Base-by-base conservation (phyloP, 2,888 invertebrate genomes). In the Rotaria macrura region DNA sequence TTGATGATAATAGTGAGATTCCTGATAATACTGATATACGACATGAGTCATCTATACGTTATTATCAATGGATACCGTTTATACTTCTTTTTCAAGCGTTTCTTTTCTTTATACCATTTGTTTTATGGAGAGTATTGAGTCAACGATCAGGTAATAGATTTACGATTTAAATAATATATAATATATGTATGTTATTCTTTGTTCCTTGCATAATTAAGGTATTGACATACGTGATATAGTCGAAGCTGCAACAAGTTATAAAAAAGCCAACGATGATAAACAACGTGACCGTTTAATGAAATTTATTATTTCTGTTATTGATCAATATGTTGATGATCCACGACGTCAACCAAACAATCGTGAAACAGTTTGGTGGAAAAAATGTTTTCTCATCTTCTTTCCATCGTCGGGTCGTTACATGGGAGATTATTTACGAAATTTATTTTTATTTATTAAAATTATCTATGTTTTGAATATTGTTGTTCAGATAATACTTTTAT, bases 41-140 rank as follows among this genome's bases (percentile, higher is more conserved):
- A 2, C 55, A 74, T 43, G 79, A 85, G 10, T 57, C 65, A 12
- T 83, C 83, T 38, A 49, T 86, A 25, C 79, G 84, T 29, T 86
- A 86, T 57, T 86, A 86, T 83, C 86, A 86, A 85, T 86, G 86
- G 86, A 85, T 86, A 74, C 86, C 86, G 29, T 86, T 86, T 72
- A 86, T 86, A n/a, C 38, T 86, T 14, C 40, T 86, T 25, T 83
- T 84, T 72, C 86, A 86, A 84, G 86, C 86, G 9, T 86, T 86
- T 52, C 57, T 85, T 34, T 86, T 86, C 29, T 86, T 79, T 83
- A 38, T 85, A 38, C 86, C 86, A 12, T 85, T 85, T 55, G 85
- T 86, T 38, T 57, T 85, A 83, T 86, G 86, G 86, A 55, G 86
- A 23, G 65, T 85, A 47, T 52, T 86, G 20, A 65, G 85, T 49